Conservation (phyloP, 92 coral and sea anemone genomes). For the Paramuricea clavata region DNA sequence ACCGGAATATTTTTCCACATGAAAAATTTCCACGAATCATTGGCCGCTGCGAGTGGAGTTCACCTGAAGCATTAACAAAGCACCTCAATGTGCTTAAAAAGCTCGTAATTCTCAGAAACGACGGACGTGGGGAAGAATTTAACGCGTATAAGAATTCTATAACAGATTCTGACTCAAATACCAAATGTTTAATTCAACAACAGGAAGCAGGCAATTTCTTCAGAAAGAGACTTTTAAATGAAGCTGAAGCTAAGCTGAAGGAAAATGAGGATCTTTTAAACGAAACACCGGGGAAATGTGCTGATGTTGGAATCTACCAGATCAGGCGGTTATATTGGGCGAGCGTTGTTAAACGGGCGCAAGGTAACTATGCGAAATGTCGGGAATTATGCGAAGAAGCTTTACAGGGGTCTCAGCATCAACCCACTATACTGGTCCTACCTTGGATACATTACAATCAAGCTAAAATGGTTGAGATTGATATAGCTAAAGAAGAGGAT, state of each 20-base stretch:
- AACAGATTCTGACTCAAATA: background rate
- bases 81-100: background rate
- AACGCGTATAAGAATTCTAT: background rate
- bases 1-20: background rate
- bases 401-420: background rate
- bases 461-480: slow-evolving; percentile 16
- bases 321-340: slow-evolving; percentile 19
- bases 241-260: background rate
- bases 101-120: slow-evolving; percentile 1
- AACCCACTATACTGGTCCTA: background rate
- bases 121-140: background rate
- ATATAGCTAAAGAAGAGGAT: background rate
- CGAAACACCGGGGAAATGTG: background rate
- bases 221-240: background rate
- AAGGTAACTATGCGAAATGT: background rate
- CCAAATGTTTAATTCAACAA: slow-evolving; percentile 9
- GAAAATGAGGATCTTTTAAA: background rate
- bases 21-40: background rate
- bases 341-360: slow-evolving; percentile 32
- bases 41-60: slow-evolving; percentile 23
- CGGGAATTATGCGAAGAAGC: background rate
- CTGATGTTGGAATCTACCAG: background rate
- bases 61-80: background rate
- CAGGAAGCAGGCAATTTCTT: slow-evolving; percentile 12
- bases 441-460: slow-evolving; percentile 6